Evolutionary conservation across 2,113 vertebrate genomes (phyloP).

Genomic region (Leucopternis melanops): DNA sequence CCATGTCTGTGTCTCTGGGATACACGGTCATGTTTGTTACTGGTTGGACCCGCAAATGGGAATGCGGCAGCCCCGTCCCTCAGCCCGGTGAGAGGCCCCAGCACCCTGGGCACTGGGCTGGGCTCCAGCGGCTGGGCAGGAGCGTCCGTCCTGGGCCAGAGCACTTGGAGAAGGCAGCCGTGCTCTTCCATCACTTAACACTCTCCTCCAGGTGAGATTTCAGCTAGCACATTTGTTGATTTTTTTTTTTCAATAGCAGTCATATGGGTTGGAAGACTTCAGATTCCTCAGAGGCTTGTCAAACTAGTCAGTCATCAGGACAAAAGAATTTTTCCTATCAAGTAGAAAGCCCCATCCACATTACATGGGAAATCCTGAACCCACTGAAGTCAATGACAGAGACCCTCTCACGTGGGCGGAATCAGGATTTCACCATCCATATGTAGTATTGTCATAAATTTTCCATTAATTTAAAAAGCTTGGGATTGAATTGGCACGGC

Average conservation of each 20-base stretch:
- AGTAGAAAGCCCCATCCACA: neutral
- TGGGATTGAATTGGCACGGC: too few species aligned
- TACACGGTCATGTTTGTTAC: neutral
- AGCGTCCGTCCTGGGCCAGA: neutral
- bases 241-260: neutral
- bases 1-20: neutral
- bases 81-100: neutral
- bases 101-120: neutral
- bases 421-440: neutral
- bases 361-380: neutral
- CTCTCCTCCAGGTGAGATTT: neutral
- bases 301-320: neutral
- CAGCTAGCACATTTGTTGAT: neutral
- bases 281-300: neutral
- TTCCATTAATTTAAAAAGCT: neutral
- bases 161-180: neutral
- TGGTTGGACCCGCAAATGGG: neutral
- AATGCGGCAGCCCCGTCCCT: neutral
- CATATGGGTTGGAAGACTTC: neutral
- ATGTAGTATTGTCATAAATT: neutral
- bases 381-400: neutral
- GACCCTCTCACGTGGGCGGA: rapidly evolving
- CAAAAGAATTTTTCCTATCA: neutral
- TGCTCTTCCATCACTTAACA: neutral
- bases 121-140: neutral